Conservation (phyloP, 2,113 vertebrate genomes). For the Ariopsis seemanni region DNA sequence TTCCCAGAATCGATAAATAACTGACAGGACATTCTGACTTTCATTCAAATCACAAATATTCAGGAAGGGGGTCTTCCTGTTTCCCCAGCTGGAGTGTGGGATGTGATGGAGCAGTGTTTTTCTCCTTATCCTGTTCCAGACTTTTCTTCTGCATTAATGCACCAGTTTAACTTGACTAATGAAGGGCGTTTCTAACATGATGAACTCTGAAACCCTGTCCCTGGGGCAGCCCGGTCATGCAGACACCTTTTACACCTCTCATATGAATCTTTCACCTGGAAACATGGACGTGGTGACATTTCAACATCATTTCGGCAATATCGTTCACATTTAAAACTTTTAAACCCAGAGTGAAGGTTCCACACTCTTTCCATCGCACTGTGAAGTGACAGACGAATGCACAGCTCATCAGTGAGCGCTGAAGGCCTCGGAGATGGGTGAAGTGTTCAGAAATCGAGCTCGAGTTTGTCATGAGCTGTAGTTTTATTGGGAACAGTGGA, state of each 20-base stretch:
- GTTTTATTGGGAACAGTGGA: slow-evolving; percentile 71
- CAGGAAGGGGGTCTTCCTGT: not conserved
- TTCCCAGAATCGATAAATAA: not conserved
- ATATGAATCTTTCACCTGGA: not conserved
- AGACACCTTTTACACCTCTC: not conserved
- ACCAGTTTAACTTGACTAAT: not conserved
- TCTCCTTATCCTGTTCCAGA: not conserved
- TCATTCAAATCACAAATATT: not conserved
- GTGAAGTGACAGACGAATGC: not conserved
- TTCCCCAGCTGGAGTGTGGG: not conserved
- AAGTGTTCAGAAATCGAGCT: not conserved
- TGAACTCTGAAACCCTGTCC: not conserved
- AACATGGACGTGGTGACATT: not conserved
- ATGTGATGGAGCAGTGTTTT: not conserved
- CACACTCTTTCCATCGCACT: not conserved
- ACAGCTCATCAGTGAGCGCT: not conserved
- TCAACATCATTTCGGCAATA: not conserved
- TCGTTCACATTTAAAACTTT: not conserved
- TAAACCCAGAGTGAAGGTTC: not conserved
- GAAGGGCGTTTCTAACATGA: too few relatives aligned
- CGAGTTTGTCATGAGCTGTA: not conserved
- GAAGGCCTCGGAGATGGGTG: not conserved
- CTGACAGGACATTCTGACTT: not conserved
- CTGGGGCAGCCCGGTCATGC: not conserved
- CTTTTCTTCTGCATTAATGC: too few relatives aligned